Evolutionary conservation across 2,888 invertebrate genomes (phyloP).

Genomic region (Lysandra coridon): DNA sequence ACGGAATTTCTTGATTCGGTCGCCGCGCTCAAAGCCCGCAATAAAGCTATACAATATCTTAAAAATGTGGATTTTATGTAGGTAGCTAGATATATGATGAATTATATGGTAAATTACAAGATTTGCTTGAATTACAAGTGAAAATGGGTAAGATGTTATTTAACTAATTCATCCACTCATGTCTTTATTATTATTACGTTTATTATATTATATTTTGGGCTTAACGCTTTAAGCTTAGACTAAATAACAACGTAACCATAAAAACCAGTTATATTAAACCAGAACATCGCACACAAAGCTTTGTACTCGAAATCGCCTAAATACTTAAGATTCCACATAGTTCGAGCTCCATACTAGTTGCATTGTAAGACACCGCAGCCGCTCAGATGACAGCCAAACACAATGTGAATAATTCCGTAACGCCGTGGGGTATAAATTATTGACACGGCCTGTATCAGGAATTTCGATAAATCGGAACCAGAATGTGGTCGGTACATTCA

Average conservation of each 20-base stretch:
- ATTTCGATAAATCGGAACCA: slow-evolving; percentile 43
- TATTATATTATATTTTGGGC: background rate
- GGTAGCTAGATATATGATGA: too few relatives aligned
- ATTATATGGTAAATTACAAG: too few relatives aligned
- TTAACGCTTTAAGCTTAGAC: background rate
- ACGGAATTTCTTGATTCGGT: too few relatives aligned
- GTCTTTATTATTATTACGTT: background rate
- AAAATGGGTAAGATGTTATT: too few relatives aligned
- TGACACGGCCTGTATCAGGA: slow-evolving; percentile 52
- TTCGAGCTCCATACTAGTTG: slow-evolving; percentile 40
- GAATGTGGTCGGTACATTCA: slow-evolving; percentile 15
- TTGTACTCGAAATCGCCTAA: slow-evolving; percentile 1
- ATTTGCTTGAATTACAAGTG: too few relatives aligned
- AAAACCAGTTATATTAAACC: background rate
- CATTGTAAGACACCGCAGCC: slow-evolving; percentile 44
- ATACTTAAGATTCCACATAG: slow-evolving; percentile 31
- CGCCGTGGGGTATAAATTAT: slow-evolving; percentile 59
- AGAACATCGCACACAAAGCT: slow-evolving; percentile 13
- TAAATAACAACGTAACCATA: background rate
- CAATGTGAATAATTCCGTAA: slow-evolving; percentile 62
- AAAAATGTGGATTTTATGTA: too few relatives aligned
- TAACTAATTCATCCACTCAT: too few relatives aligned
- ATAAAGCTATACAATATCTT: too few relatives aligned
- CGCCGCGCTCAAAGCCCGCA: too few relatives aligned
- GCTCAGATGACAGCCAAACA: slow-evolving; percentile 55